phyloP scores from a whole-genome alignment of 2,113 vertebrate species.

The Protobothrops flavoviridis region DNA sequence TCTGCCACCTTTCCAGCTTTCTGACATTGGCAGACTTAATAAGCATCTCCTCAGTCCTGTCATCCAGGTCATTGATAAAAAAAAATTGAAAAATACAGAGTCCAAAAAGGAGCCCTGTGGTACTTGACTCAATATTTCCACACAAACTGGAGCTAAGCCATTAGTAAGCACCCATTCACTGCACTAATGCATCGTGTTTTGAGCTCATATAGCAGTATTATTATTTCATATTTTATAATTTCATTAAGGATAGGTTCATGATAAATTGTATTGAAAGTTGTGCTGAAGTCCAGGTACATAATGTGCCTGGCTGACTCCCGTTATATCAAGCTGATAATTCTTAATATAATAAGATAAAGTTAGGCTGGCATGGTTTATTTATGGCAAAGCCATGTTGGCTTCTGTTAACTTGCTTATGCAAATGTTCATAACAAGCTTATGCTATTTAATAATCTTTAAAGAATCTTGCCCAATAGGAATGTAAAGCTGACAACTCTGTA shows the following conservation, averaged over 20 bases:
- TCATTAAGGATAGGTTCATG: not conserved
- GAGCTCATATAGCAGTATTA: not conserved
- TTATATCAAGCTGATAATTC: not conserved
- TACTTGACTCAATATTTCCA: not conserved
- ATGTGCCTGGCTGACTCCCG: not conserved
- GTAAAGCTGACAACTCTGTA: not conserved
- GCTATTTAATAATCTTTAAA: not conserved
- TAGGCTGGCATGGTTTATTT: not conserved
- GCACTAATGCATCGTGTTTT: not conserved
- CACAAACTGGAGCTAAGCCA: not conserved
- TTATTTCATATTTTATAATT: not conserved
- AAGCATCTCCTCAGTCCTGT: not conserved
- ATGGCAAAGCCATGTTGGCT: not conserved
- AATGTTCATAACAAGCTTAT: not conserved
- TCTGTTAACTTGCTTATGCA: not conserved
- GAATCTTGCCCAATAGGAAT: not conserved
- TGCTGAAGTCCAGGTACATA: not conserved
- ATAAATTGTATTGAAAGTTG: not conserved
- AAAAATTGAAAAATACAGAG: not conserved
- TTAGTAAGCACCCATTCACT: not conserved
- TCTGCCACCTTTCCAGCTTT: not conserved
- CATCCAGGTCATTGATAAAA: not conserved
- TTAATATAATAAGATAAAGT: not conserved
- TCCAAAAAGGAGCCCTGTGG: not conserved
- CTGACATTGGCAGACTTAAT: not conserved